Evolutionary conservation across 2,888 invertebrate species (phyloP).

Genomic region (Vandiemenella viatica): DNA sequence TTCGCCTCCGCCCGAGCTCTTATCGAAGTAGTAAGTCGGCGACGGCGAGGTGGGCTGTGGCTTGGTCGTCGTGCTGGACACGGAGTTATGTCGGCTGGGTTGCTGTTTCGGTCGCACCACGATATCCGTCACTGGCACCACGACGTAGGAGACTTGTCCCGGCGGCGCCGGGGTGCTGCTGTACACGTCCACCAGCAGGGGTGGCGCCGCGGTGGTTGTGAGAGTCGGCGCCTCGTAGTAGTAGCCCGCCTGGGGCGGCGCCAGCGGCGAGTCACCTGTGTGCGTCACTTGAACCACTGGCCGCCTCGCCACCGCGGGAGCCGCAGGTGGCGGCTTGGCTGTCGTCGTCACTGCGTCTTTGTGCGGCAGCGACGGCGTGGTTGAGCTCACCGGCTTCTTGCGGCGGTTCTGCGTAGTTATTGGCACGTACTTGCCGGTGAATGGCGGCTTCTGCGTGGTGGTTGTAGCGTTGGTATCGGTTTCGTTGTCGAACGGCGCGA

Average conservation of each 20-base stretch:
- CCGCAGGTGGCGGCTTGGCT: constrained; percentile 29
- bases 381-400: constrained; percentile 26
- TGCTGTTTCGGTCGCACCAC: constrained; percentile 25
- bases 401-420: constrained; percentile 17
- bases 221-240: constrained; percentile 15
- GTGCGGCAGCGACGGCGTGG: constrained; percentile 31
- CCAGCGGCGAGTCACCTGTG: background rate
- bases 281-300: background rate
- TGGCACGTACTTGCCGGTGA: constrained; percentile 19
- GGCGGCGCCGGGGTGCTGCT: background rate
- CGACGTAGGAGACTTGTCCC: background rate
- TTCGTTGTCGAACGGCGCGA: constrained; percentile 49
- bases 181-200: background rate
- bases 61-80: constrained; percentile 1
- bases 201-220: background rate
- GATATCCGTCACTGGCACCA: constrained; percentile 6
- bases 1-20: background rate
- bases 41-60: background rate
- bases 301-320: background rate
- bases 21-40: constrained; percentile 2
- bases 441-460: constrained; percentile 11
- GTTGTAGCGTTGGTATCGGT: constrained; percentile 25
- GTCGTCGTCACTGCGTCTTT: too few species aligned
- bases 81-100: constrained; percentile 29
- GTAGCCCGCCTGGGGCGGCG: background rate